Conservation (phyloP, 2,888 invertebrate species). For the Eulithis testata region DNA sequence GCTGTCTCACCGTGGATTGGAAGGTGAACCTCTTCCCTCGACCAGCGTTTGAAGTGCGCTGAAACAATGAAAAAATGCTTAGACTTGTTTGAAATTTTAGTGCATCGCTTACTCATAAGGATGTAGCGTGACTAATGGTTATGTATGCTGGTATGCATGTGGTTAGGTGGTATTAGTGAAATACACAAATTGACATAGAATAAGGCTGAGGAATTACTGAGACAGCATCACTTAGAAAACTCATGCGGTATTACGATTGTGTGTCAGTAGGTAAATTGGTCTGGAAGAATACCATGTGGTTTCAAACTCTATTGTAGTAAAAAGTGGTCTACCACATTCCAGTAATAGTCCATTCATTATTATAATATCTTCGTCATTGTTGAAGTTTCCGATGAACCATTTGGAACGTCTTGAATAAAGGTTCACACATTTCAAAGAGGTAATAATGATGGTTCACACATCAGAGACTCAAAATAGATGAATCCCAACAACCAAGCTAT, state of each 20-base stretch:
- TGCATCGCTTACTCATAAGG: too few species aligned
- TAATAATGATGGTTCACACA: constrained; percentile 39
- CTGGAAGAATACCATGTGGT: background rate
- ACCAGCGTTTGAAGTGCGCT: constrained; percentile 62
- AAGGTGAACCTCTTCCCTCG: constrained; percentile 90
- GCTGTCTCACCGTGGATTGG: constrained; percentile 93
- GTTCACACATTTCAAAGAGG: constrained; percentile 29
- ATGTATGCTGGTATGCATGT: too few species aligned
- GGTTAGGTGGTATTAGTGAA: too few species aligned
- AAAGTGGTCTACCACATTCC: constrained; percentile 9
- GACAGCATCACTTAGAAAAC: too few species aligned
- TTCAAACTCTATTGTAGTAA: background rate
- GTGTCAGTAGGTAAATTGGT: background rate
- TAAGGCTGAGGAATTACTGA: too few species aligned
- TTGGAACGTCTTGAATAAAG: constrained; percentile 30
- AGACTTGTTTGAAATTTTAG: background rate
- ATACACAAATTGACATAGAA: too few species aligned
- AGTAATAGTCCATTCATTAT: constrained; percentile 8
- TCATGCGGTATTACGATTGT: background rate
- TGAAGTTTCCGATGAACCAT: constrained; percentile 24
- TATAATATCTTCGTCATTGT: constrained; percentile 14
- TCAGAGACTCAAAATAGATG: background rate
- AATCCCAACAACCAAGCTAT: background rate
- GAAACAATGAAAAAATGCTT: constrained; percentile 39
- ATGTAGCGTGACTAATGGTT: too few species aligned